These are phyloP conservation scores for Limnephilus auricula DNA, from an alignment of 2,888 invertebrate genomes.

Conservation along the genomic window DNA sequence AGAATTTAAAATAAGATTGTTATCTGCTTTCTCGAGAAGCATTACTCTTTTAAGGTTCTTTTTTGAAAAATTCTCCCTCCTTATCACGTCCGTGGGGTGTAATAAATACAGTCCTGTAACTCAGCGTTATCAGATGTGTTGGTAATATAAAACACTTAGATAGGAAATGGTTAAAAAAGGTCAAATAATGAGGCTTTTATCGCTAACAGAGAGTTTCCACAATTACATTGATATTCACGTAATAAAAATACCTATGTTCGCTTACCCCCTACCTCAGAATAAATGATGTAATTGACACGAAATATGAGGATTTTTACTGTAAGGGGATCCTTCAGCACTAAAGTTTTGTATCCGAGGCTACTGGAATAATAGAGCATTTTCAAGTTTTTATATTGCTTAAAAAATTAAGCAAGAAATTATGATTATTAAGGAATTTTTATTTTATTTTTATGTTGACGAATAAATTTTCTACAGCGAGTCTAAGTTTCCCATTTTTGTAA, in stretches of 20 bases:
- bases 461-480: too few relatives aligned
- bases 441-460: too few relatives aligned
- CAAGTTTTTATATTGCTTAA: too few relatives aligned
- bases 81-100: not conserved
- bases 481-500: too few relatives aligned
- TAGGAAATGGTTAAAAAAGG: not conserved
- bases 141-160: conserved; percentile 13
- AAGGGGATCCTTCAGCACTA: not conserved
- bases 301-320: not conserved
- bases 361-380: too few relatives aligned
- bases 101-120: not conserved
- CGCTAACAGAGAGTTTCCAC: not conserved
- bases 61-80: not conserved
- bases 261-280: not conserved
- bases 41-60: not conserved
- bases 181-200: not conserved
- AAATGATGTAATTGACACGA: not conserved
- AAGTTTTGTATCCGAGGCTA: not conserved
- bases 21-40: not conserved
- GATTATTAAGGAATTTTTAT: too few relatives aligned
- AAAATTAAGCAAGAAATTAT: too few relatives aligned
- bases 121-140: not conserved
- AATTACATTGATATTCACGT: not conserved
- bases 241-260: not conserved
- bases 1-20: conserved; percentile 21